Evolutionary conservation across 2,888 invertebrate genomes (phyloP).

Genomic region (Hyposoter didymator): DNA sequence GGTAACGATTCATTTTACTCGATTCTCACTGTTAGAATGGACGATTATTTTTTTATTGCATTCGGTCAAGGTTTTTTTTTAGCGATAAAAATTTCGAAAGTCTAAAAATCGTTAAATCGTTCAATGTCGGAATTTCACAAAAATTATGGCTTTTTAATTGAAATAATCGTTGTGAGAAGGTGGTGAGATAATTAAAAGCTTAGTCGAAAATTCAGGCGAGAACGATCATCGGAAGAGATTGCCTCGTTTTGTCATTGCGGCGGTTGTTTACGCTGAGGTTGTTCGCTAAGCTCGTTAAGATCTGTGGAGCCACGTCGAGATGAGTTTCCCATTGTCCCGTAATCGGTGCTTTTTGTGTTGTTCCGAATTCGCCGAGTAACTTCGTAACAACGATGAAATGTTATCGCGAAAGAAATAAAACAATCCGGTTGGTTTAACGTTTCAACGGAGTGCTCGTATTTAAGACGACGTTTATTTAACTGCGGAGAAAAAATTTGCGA

Average conservation of each 20-base stretch:
- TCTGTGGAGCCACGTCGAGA: not conserved
- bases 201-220: not conserved
- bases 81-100: not conserved
- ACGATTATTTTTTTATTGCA: not conserved
- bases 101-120: not conserved
- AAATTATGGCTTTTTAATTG: not conserved
- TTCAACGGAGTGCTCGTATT: conserved; percentile 43
- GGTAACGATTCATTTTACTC: not conserved
- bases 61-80: not conserved
- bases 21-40: not conserved
- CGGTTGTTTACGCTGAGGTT: conserved; percentile 3
- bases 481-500: conserved; percentile 25
- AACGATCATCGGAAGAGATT: not conserved
- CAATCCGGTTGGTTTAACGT: conserved; percentile 17
- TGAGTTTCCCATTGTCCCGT: conserved; percentile 18
- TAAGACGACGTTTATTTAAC: conserved; percentile 24
- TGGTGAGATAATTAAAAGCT: not conserved
- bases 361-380: conserved; percentile 32
- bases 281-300: not conserved
- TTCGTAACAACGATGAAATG: not conserved
- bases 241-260: conserved; percentile 3
- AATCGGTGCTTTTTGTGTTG: conserved; percentile 25
- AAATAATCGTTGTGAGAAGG: not conserved
- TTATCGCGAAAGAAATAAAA: conserved; percentile 39
- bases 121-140: not conserved